These are phyloP conservation scores for Pipistrellus pipistrellus DNA, from an alignment of 2,797 vertebrate species.

Conservation along the genomic window DNA sequence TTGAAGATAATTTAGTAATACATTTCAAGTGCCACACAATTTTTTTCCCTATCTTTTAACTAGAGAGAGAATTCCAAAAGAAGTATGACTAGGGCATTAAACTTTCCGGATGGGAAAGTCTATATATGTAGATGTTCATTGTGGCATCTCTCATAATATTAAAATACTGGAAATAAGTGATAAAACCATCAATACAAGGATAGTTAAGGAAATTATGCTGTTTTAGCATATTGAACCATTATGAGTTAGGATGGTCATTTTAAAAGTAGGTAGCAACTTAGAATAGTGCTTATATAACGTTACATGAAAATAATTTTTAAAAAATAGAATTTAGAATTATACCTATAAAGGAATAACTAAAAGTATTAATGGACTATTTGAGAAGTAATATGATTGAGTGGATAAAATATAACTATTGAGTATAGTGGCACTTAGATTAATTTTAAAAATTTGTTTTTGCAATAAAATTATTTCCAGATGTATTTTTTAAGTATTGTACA, in stretches of 20 bases:
- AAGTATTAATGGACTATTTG: slow-evolving; percentile 5
- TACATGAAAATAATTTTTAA: not conserved
- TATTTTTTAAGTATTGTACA: slow-evolving; percentile 4
- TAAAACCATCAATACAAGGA: not conserved
- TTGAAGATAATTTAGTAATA: slow-evolving; percentile 42
- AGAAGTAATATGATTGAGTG: slow-evolving; percentile 27
- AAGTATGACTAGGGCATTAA: not conserved
- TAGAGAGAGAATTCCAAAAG: slow-evolving; percentile 52
- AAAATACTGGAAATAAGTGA: slow-evolving; percentile 16
- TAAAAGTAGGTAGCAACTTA: slow-evolving; percentile 17
- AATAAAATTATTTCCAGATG: not conserved
- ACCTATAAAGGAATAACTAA: not conserved
- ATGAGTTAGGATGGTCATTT: slow-evolving; percentile 1
- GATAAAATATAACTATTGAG: not conserved
- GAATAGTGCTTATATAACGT: slow-evolving; percentile 2
- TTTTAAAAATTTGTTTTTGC: not conserved
- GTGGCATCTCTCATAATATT: not conserved
- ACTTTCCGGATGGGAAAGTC: not conserved
- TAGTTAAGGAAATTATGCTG: not conserved
- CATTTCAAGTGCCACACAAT: not conserved
- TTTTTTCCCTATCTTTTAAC: slow-evolving; percentile 26
- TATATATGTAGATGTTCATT: not conserved
- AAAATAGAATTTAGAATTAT: not conserved
- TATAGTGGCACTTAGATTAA: slow-evolving; percentile 26
- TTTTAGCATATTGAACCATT: not conserved